Evolutionary conservation across 2,797 vertebrate genomes (phyloP), one percentile per base, ranked within the genome.

Genomic region (Numenius phaeopus): DNA sequence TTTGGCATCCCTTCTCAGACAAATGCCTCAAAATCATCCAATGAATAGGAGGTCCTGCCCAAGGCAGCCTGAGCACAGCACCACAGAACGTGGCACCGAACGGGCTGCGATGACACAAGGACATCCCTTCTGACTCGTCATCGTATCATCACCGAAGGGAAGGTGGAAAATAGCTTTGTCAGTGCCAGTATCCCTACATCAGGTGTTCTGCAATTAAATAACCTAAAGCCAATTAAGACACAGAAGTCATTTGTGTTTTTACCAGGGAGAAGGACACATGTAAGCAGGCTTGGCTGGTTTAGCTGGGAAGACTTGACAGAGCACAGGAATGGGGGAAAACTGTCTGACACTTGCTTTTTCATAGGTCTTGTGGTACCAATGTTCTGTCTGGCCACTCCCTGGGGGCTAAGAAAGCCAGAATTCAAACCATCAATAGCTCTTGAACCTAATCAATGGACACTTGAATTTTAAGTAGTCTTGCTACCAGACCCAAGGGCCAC

Each of bases 1-100:
- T 83, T 58, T 57, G 8, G 3, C 34, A 92, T 86, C 98, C 98
- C 99, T 99, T 99, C 99, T 99, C 99, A 99, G 99, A 99, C 99
- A 99, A 99, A 99, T 99, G 99, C 99, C 99, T 99, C 99, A 10
- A 98, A 98, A 98, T 99, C 99, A 98, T 98, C 98, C 99, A 98
- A 46, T 9, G 81, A 86, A 58, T 69, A 85, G 96, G 94, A 98
- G 97, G 58, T 67, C 93, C 58, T 93, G 89, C 97, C 58, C 96
- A 98, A 95, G 87, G 92, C 96, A 83, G 96, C 61, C 76, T 14
- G 3, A 10, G 83, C 62, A 57, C 92, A 91, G 97, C 59, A 46
- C 95, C 97, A 98, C 92, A 98, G 96, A 96, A 98, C 97, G 0
- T 97, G 97, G 95, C 85, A 47, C 97, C 5, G 94, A 37, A 47